Evolutionary conservation across 2,888 invertebrate genomes (phyloP), one percentile per base, ranked within the genome.

Genomic region (Euphydryas editha): DNA sequence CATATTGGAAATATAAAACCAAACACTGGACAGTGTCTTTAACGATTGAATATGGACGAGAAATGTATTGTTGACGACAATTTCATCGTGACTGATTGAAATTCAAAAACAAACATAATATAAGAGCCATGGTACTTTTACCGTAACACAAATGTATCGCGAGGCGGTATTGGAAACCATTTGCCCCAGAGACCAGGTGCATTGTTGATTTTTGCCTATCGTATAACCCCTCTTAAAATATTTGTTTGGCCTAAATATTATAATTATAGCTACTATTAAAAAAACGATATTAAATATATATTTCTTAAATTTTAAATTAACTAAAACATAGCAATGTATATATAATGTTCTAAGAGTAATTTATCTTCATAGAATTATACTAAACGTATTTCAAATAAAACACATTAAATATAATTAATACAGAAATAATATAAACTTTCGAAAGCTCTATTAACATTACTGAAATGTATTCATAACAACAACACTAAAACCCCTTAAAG

Each of bases 391-490:
- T 15, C 4, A 17, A 42, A 42, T 42, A n/a, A 42, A n/a, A 42
- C 42, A 42, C 1, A 42, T 49, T 44, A 21, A 42, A 42, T 20
- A 24, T 24, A 24, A 20, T 47, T 21, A 15, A 54, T 11, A 30
- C 54, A 15, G n/a, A 30, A 54, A 36, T 54, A 36, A 36, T 36
- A 17, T 10, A 2, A 30, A 17, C 17, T 17, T 17, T 36, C 11
- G 10, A 20, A 54, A 54, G 11, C 36, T 36, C 49, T 59, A 30
- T 13, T 36, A 59, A 59, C 61, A 62, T 62, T 56, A 49, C 64
- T 70, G 51, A 67, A 67, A 65, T 67, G 59, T 67, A 62, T 70
- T 59, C 59, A 62, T 44, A 67, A 70, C 64, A 62, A 65, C 59
- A 62, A 67, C 56, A 62, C 56, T 62, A 65, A 67, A 70, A 64